Evolutionary conservation across 2,797 vertebrate genomes (phyloP).

Genomic region (Anas bahamensis): DNA sequence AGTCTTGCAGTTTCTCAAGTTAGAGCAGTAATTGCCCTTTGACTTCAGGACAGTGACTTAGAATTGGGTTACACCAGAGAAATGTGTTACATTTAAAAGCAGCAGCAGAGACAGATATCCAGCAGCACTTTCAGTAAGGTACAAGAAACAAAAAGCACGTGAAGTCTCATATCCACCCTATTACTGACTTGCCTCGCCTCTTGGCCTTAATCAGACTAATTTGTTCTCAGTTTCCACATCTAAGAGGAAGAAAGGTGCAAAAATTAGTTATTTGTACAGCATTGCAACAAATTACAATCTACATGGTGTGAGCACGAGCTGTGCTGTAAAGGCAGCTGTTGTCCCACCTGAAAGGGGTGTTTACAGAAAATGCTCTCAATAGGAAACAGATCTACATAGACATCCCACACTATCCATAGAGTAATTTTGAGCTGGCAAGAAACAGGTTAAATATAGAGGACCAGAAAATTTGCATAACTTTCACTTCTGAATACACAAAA

Average conservation of each 20-base stretch:
- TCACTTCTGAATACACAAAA: background rate
- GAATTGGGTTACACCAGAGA: background rate
- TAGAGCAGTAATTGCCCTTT: background rate
- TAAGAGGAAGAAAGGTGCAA: background rate
- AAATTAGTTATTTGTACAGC: background rate
- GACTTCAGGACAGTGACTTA: background rate
- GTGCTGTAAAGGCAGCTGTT: background rate
- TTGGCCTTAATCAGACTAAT: background rate
- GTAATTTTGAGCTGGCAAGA: background rate
- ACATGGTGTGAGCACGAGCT: background rate
- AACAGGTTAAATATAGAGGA: background rate
- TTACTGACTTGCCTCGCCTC: background rate
- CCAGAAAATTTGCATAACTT: background rate
- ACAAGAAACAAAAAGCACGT: background rate
- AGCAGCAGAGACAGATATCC: background rate
- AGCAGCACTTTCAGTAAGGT: background rate
- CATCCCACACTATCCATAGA: background rate
- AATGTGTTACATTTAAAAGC: background rate
- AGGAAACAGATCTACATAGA: background rate
- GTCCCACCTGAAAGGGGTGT: background rate
- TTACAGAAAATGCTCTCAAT: background rate
- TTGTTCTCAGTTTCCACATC: background rate
- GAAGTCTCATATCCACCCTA: background rate
- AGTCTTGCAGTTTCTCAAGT: conserved; percentile 7
- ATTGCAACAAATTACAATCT: background rate